Percentiles rank a stretch among this genome's conserved stretches.
These are phyloP conservation scores for Pteromalus puparum DNA, from an alignment of 1,140 invertebrate species.

Conservation along the genomic window DNA sequence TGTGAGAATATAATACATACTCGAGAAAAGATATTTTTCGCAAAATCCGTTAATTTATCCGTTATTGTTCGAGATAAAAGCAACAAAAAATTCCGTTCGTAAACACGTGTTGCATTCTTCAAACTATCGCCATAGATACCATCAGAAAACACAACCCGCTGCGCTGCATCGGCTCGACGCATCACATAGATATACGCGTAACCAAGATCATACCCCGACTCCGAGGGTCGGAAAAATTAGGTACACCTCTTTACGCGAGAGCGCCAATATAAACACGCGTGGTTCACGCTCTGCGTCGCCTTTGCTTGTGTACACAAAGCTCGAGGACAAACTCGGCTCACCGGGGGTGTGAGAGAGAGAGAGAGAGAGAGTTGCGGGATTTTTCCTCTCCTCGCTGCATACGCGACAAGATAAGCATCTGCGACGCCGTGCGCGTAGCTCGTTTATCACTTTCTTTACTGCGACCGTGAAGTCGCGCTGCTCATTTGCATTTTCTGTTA, in stretches of 20 bases:
- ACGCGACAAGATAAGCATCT: not conserved
- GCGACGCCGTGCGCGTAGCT: not conserved
- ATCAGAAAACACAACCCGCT: conserved; percentile 11
- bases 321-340: not conserved
- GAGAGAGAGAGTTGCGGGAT: not conserved
- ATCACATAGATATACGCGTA: not conserved
- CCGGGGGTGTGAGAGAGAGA: not conserved
- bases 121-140: not conserved
- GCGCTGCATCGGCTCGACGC: not conserved
- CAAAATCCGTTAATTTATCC: too few relatives aligned
- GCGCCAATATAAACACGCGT: conserved; percentile 3
- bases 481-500: conserved; percentile 25
- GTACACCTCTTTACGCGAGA: not conserved
- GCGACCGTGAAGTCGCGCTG: not conserved
- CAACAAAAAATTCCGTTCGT: too few relatives aligned
- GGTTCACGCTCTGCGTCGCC: not conserved
- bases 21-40: not conserved
- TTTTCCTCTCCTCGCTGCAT: not conserved
- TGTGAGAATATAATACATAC: not conserved
- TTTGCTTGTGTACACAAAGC: not conserved
- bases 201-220: not conserved
- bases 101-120: conserved; percentile 16
- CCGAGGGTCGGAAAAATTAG: conserved; percentile 9
- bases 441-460: not conserved
- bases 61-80: too few relatives aligned